A percentile compares a stretch with the other conserved stretches of the same genome.
phyloP scores from a whole-genome alignment of 2,888 invertebrate species.

The Halictus ligatus region DNA sequence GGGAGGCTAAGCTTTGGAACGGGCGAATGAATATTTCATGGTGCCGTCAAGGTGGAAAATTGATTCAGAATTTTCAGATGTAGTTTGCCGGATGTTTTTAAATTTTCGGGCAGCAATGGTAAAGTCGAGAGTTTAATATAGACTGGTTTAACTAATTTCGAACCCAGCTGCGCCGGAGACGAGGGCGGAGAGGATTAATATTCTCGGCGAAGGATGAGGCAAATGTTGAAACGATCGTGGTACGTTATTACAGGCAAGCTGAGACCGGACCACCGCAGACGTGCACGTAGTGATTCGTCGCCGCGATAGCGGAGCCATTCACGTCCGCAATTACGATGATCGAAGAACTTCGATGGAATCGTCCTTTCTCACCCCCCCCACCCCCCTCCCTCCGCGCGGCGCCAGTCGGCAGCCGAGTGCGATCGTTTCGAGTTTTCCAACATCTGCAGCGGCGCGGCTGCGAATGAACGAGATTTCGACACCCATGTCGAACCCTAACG shows the following conservation, averaged over 20 bases:
- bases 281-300: constrained; percentile 51
- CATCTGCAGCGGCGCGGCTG: constrained; percentile 51
- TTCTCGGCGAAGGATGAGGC: neutral
- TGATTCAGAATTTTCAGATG: neutral
- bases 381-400: neutral
- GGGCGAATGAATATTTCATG: neutral
- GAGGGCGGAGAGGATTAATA: neutral
- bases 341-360: constrained; percentile 66
- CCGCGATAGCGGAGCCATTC: constrained; percentile 37
- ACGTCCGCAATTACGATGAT: constrained; percentile 65
- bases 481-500: constrained; percentile 55
- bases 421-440: constrained; percentile 66
- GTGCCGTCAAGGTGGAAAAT: neutral
- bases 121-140: neutral
- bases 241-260: constrained; percentile 25
- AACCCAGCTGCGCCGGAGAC: neutral
- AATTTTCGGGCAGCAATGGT: neutral
- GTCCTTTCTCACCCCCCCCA: neutral
- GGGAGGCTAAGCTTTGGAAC: neutral
- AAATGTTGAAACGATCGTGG: neutral
- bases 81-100: neutral
- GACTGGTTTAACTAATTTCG: neutral
- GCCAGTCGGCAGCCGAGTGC: constrained; percentile 49
- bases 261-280: constrained; percentile 40
- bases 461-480: constrained; percentile 55